These are phyloP conservation scores for Premnoplex brunnescens DNA, from an alignment of 2,797 vertebrate genomes.

Conservation along the genomic window DNA sequence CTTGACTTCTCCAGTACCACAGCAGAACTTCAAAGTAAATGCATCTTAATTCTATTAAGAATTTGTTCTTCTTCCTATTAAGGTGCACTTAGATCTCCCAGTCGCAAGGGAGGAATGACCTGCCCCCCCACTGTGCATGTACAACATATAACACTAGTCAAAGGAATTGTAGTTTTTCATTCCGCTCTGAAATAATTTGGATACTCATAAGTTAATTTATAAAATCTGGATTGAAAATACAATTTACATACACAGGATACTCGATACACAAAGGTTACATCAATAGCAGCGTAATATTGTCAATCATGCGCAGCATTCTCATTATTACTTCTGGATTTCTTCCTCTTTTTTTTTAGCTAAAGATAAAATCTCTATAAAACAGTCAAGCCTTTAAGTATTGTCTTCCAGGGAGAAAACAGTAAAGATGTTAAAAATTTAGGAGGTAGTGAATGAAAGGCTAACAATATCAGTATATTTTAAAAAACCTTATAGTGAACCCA, in stretches of 20 bases:
- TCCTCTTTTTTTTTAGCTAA: slow-evolving; percentile 26
- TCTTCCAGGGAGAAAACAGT: slow-evolving; percentile 54
- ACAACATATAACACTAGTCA: slow-evolving; percentile 39
- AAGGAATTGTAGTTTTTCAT: slow-evolving; percentile 39
- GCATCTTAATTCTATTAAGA: slow-evolving; percentile 48
- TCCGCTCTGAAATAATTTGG: slow-evolving; percentile 40
- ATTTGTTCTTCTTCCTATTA: slow-evolving; percentile 57
- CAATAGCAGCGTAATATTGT: slow-evolving; percentile 68
- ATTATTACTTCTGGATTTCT: slow-evolving; percentile 23
- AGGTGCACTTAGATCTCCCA: slow-evolving; percentile 69
- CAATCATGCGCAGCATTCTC: slow-evolving; percentile 46
- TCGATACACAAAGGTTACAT: slow-evolving; percentile 48
- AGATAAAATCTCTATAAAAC: slow-evolving; percentile 69
- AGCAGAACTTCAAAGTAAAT: slow-evolving; percentile 52
- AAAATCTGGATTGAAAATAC: slow-evolving; percentile 61
- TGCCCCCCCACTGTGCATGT: neutral
- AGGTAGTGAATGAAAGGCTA: slow-evolving; percentile 81
- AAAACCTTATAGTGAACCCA: slow-evolving; percentile 63
- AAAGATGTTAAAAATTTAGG: slow-evolving; percentile 72
- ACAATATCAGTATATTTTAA: slow-evolving; percentile 56
- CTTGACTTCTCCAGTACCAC: slow-evolving; percentile 68
- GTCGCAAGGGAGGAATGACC: neutral
- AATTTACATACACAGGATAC: slow-evolving; percentile 34
- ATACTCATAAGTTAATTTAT: slow-evolving; percentile 63
- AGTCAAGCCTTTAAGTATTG: slow-evolving; percentile 76